Base-by-base conservation (phyloP, 1,140 invertebrate species). In the Bombus sibiricus region DNA sequence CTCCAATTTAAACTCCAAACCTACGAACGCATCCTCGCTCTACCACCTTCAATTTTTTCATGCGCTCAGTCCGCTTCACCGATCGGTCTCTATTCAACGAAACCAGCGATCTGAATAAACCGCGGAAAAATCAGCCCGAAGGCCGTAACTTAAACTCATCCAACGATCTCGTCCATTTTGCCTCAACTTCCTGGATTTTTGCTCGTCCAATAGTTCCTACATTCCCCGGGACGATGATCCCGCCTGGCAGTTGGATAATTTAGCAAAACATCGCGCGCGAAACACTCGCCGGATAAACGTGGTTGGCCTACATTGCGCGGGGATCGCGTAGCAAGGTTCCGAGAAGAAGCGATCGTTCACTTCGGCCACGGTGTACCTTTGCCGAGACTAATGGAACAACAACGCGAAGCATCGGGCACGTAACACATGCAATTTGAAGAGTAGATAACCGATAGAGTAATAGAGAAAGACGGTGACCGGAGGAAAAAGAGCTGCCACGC, bases 311-410 rank as follows among this genome's bases (percentile, higher is more conserved):
- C 76, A 85, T 86, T 68, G 59, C 66, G 39, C 64, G 53, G 25
- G 41, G 57, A 78, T 81, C 78, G 84, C 34, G 53, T 25, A 22
- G 37, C 57, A 3, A 32, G 64, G 34, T 86, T 83, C 72, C 66
- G 13, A 37, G 85, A 86, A 77, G 78, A 74, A 62, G 28, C 80
- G 79, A 75, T 75, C 68, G 80, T 85, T 88, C 57, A 18, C 25
- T 43, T 77, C 28, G 62, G 15, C 66, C 0, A 59, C 66, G 57
- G 32, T 83, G 62, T 81, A 83, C 39, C 43, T 88, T 80, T 57
- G 80, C 43, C 80, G 76, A 77, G 57, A 78, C 47, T 76, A 68
- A 86, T 83, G 84, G 85, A 83, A 57, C 68, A 84, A 72, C 86
- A 47, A 79, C 69, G 22, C 25, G 32, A 8, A 47, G 77, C 41